Conservation (phyloP, 2,113 vertebrate genomes). For the Cyanoramphus novaezelandiae region DNA sequence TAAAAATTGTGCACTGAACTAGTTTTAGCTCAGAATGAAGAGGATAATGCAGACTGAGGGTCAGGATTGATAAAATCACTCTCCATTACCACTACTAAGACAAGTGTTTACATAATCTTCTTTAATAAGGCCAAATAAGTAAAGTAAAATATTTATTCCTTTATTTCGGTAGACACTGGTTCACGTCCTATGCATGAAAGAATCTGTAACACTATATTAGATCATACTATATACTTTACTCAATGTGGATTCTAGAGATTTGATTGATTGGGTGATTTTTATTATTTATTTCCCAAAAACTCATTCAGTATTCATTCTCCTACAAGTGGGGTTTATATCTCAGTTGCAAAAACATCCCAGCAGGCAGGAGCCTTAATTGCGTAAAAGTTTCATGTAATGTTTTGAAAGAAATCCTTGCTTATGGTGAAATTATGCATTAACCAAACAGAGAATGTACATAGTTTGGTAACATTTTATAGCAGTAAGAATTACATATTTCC, state of each 20-base stretch:
- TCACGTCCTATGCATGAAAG: background rate
- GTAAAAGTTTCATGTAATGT: background rate
- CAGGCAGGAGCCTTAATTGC: background rate
- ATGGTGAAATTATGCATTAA: background rate
- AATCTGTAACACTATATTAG: background rate
- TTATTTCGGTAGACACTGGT: background rate
- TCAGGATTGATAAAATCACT: background rate
- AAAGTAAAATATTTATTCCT: background rate
- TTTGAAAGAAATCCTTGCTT: background rate
- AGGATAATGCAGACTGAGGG: rapidly evolving
- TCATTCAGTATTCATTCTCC: background rate
- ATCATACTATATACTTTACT: background rate
- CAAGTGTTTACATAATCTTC: background rate
- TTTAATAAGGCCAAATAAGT: background rate
- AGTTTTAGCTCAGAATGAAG: background rate
- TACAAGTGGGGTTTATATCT: slow-evolving; percentile 63
- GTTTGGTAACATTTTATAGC: background rate
- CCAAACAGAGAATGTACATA: background rate
- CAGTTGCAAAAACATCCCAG: background rate
- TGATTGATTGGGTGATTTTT: background rate
- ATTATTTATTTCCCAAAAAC: background rate
- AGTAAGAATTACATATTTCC: background rate
- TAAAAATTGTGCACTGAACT: background rate
- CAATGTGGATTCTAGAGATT: background rate
- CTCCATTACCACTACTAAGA: background rate